Evolutionary conservation across 2,888 invertebrate genomes (phyloP), one percentile per base, ranked within the genome.

Genomic region (Calliphora vomitoria): DNA sequence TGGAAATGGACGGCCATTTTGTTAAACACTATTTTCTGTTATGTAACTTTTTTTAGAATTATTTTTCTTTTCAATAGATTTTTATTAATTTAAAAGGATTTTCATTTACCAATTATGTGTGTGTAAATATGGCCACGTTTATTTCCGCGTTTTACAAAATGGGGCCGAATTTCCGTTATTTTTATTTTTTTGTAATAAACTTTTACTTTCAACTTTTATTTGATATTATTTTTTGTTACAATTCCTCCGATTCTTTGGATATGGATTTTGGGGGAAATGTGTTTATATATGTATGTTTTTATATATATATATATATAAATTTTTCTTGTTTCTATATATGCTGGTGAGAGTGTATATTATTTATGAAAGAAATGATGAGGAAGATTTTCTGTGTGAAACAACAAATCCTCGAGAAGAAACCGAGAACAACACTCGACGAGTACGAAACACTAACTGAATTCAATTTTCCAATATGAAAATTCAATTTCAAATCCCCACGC

Each of bases 401-500:
- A 90, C 90, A 90, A 92, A 92, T 90, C 90, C 91, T 91, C 90
- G 89, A 90, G 91, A 92, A 91, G 93, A 93, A 91, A 92, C 92
- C 93, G 92, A 93, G 93, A 93, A 93, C 93, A 93, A 93, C 92
- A 93, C 93, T 93, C 93, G 93, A 93, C 93, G 93, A 94, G 92
- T 92, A 94, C 93, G 92, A 93, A 93, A 93, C 93, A 93, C 93
- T 92, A 93, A 93, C 93, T 93, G 92, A 93, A 90, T 64, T 71
- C 8, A 75, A 82, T 85, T 64, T 82, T 85, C 82, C 79, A 87
- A 85, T 75, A 82, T 86, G 88, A 88, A 88, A 88, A 81, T 89
- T 86, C 75, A 72, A 66, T 78, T 89, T 87, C 50, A 81, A 87
- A 87, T 80, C 84, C 84, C 84, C 83, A 80, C 88, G 87, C 82